Base-by-base conservation (phyloP, 2,113 vertebrate species). In the Oncorhynchus kisutch region DNA sequence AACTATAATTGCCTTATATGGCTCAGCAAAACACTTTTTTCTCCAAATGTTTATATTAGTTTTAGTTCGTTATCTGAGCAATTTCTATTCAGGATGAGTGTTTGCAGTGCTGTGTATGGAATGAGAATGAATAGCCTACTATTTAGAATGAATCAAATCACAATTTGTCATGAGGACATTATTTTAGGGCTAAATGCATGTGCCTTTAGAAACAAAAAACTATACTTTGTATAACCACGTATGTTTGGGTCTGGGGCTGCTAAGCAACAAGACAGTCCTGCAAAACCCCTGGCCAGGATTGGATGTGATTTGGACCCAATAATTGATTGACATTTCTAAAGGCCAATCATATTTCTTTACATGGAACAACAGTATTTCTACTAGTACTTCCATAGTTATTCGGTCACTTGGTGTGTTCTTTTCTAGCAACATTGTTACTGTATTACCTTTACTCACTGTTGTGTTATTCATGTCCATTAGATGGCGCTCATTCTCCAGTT, bases 191-290 rank as follows among this genome's bases (percentile, higher is more conserved):
- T 45, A 31, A 6, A 24, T 18, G n/a, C 14, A 70, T 24, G 14
- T 49, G 2, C 20, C 60, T 20, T 16, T 9, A 9, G 16, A 74
- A 45, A 45, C n/a, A 48, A 57, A 27, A 5, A 34, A 8, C 14
- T 31, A 18, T 48, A n/a, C 51, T 48, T 83, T 87, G 76, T 68
- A 51, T 77, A 75, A 89, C 22, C 24, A 5, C 5, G 31, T 67
- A 0, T 89, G 86, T 84, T 87, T 85, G n/a, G 78, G 13, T 75
- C 45, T 14, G 25, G 5, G 14, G 89, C 87, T 91, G 77, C 84
- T 73, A 89, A 85, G 72, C 85, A 90, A 90, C 88, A 48, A 1
- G 4, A 4, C 65, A 39, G 11, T 29, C 29, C 7, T 4, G 18
- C 45, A 20, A 67, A 74, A 18, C 29, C 20, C 49, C 31, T 8